A percentile compares a stretch with the other conserved stretches of the same genome.
Evolutionary conservation across 1,140 invertebrate genomes (phyloP).

Genomic region (Bombus waltoni): DNA sequence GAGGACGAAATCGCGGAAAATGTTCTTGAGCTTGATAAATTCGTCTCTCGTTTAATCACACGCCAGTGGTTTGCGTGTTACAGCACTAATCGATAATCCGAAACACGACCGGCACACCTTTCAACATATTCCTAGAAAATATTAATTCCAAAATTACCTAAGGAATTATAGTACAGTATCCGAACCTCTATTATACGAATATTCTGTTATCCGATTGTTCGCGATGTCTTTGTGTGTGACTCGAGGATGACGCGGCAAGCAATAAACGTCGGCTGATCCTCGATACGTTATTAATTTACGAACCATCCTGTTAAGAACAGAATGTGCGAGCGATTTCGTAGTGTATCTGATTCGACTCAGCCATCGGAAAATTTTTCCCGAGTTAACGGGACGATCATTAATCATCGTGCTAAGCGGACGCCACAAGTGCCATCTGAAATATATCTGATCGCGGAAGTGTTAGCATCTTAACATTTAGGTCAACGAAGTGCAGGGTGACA

Average conservation of each 20-base stretch:
- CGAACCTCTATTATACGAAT: neutral
- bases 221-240: no score
- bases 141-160: no score
- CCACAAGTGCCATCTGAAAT: neutral
- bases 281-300: neutral
- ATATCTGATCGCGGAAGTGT: neutral
- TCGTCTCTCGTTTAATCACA: neutral
- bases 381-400: neutral
- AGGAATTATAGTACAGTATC: no score
- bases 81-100: neutral
- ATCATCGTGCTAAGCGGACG: neutral
- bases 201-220: neutral
- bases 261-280: neutral
- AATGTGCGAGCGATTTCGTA: neutral
- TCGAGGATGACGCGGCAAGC: no score
- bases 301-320: neutral
- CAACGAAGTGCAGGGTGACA: neutral
- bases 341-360: neutral
- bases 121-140: neutral
- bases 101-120: neutral
- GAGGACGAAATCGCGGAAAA: neutral
- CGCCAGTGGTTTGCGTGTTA: neutral
- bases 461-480: neutral
- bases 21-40: neutral
- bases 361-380: neutral